These are phyloP conservation scores for Platycheirus albimanus DNA, from an alignment of 2,888 invertebrate genomes.

Conservation along the genomic window DNA sequence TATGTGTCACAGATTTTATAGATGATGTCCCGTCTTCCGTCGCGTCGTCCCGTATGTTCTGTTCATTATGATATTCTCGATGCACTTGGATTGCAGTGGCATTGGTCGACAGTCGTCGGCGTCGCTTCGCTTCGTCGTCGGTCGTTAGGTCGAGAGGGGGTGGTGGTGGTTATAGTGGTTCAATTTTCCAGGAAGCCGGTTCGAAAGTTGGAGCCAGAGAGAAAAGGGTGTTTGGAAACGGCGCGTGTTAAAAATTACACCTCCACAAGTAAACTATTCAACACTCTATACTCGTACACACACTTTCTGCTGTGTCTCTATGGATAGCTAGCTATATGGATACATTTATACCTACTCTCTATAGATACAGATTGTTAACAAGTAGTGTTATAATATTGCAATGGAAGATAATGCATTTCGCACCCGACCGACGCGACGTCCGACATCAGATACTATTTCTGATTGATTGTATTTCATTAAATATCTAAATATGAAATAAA, in stretches of 20 bases:
- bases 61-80: constrained; percentile 25
- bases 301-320: constrained; percentile 7
- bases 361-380: constrained; percentile 20
- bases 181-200: neutral
- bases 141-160: too few relatives aligned
- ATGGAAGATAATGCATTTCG: constrained; percentile 16
- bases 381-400: constrained; percentile 3
- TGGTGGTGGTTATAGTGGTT: neutral
- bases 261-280: constrained; percentile 51
- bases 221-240: constrained; percentile 40
- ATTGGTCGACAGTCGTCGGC: neutral
- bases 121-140: too few relatives aligned
- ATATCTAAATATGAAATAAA: constrained; percentile 12
- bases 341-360: too few relatives aligned
- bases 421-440: too few relatives aligned
- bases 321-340: constrained; percentile 17
- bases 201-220: neutral
- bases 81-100: constrained; percentile 48
- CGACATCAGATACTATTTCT: constrained; percentile 51
- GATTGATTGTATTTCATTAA: constrained; percentile 65
- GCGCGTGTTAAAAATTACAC: constrained; percentile 75
- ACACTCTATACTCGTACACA: neutral
- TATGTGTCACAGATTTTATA: constrained; percentile 70
- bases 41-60: neutral
- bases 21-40: constrained; percentile 30